phyloP scores from a whole-genome alignment of 2,888 invertebrate genomes.

The Parnassius smintheus region DNA sequence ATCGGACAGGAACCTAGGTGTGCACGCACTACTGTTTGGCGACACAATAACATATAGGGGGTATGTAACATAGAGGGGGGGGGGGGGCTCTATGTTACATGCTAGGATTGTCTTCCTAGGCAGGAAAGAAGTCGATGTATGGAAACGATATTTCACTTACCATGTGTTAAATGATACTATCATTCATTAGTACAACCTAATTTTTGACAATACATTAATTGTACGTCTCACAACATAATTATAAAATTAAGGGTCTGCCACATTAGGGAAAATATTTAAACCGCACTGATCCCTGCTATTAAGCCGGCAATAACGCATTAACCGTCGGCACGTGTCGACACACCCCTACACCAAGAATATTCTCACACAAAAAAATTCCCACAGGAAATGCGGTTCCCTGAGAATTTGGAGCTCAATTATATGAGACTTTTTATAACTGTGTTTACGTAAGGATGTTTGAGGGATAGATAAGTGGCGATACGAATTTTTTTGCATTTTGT shows the following conservation, averaged over 20 bases:
- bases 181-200: no score
- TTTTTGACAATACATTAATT: no score
- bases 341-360: conserved; percentile 33
- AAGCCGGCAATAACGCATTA: conserved; percentile 17
- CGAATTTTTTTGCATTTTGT: conserved; percentile 7
- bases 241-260: conserved; percentile 1
- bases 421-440: conserved; percentile 12
- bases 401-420: conserved; percentile 29
- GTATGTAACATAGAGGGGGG: no score
- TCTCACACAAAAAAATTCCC: conserved; percentile 48
- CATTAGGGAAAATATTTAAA: conserved; percentile 15
- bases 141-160: no score
- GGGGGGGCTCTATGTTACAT: no score
- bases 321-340: conserved; percentile 35
- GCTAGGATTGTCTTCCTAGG: no score
- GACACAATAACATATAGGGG: no score
- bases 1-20: no score
- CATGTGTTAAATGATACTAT: no score
- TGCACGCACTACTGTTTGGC: no score
- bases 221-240: background rate
- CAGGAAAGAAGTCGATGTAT: no score
- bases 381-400: conserved; percentile 46
- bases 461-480: conserved; percentile 3
- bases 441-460: conserved; percentile 13
- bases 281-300: conserved; percentile 13